Evolutionary conservation across 2,113 vertebrate species (phyloP), one percentile per base, ranked within the genome.

Genomic region (Strix uralensis): DNA sequence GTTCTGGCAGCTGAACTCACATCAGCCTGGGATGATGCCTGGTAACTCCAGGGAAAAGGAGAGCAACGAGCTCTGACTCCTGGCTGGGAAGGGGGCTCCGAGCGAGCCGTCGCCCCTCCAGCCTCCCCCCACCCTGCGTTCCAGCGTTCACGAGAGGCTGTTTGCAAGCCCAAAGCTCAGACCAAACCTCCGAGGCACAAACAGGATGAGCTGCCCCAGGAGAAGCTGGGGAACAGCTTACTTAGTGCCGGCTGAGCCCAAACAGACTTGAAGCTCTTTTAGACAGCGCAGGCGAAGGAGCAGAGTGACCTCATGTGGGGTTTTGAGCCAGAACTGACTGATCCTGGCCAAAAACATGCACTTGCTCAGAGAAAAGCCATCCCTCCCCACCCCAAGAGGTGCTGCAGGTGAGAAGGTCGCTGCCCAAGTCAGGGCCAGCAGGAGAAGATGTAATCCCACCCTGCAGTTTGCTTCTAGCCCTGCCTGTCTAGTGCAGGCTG

Each of bases 101-200:
- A 59, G 32, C 42, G n/a, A 82, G 25, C 25, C 2, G 1, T 5
- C 1, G 0, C 11, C 42, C 32, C 61, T 22, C 46, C 23, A 42
- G 32, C 38, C 18, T 47, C 34, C 21, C 36, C 34, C 44, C 1
- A 0, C 8, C 15, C 49, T 20, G 13, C 0, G 1, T 36, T 38
- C 29, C 47, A 44, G 72, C 3, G 4, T 67, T 73, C 42, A 36
- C 1, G 2, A 52, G 30, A 11, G 25, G 38, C 59, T 1, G 1
- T 4, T 8, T 42, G 44, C 27, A 17, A 51, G 63, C 51, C 36
- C 6, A 1, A 30, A 65, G 62, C 18, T 57, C n/a, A 62, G 25
- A 32, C 20, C 34, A 44, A 83, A 22, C 3, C 38, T 62, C 67
- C 0, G 0, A 57, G 7, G 5, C 3, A 2, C 13, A 32, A 70